Conservation (phyloP, 2,113 vertebrate genomes). For the Corythoichthys intestinalis region DNA sequence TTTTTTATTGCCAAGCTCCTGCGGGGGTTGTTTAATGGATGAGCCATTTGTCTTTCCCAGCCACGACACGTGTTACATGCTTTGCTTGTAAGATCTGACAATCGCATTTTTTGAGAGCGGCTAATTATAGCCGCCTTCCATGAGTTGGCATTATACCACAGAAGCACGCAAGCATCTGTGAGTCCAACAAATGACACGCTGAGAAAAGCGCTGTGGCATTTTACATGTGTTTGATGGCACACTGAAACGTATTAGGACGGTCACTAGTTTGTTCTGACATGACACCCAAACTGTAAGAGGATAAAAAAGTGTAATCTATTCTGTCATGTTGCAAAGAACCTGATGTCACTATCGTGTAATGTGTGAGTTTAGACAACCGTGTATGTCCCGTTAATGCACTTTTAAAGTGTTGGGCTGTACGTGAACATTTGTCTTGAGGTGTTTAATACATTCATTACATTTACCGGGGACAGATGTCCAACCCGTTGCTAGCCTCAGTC, state of each 20-base stretch:
- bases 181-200: conserved; percentile 51
- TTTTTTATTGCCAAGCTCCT: conserved; percentile 19
- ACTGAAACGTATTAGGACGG: conserved; percentile 40
- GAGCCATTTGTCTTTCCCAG: conserved; percentile 51
- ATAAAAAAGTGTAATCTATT: conserved; percentile 18
- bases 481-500: too few species aligned
- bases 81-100: conserved; percentile 51
- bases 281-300: conserved; percentile 24
- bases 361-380: background rate
- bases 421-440: background rate
- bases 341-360: conserved; percentile 15
- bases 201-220: conserved; percentile 45
- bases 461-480: too few species aligned
- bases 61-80: conserved; percentile 40
- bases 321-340: conserved; percentile 18
- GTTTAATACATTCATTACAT: background rate
- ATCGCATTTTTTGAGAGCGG: conserved; percentile 39
- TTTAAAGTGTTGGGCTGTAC: background rate
- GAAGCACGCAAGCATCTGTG: conserved; percentile 39
- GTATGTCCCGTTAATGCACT: background rate
- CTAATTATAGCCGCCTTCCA: conserved; percentile 55
- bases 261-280: conserved; percentile 36
- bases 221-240: conserved; percentile 51
- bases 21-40: conserved; percentile 38
- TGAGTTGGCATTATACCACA: conserved; percentile 54